Evolutionary conservation across 2,797 vertebrate genomes (phyloP), one percentile per base, ranked within the genome.

Genomic region (Astyanax mexicanus): DNA sequence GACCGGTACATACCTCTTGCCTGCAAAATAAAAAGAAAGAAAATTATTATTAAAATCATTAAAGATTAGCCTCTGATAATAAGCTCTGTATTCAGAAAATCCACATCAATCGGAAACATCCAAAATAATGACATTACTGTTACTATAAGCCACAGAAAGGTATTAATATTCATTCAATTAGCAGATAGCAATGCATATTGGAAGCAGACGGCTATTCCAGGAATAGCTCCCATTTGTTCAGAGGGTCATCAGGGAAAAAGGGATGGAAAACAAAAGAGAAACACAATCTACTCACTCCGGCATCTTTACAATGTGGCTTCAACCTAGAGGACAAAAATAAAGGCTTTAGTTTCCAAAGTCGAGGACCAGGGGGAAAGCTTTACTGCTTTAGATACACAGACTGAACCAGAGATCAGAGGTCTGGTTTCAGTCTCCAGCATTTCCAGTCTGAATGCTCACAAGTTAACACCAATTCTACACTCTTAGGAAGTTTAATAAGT

Each of bases 301-400:
- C 93, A 93, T 94, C 86, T 89, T 91, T 86, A 80, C 69, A 82
- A 80, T 86, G 77, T 80, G 6, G 73, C 42, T 65, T 79, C 83
- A 74, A 79, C 85, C 92, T 93, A 84, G 49, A 88, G 89, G 88
- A 89, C 83, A 92, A 86, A 90, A 92, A 92, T 88, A 92, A 91
- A 85, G 77, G 65, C 52, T 75, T 86, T 87, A 71, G 82, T 66
- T 79, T 82, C 29, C 77, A 74, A 84, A 85, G 86, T 81, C 77
- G 65, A 73, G 12, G 40, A 77, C 72, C 44, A 40, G 32, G 19
- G 81, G 79, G 82, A 51, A 45, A 78, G 82, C 80, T 85, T 32
- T 79, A 49, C 54, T n/a, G 71, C 52, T 19, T 60, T 72, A 57
- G 35, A 67, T 62, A 68, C 78, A 29, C 1, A 55, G 73, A 80